Evolutionary conservation across 2,797 vertebrate species (phyloP).

Genomic region (Anabacerthia variegaticeps): DNA sequence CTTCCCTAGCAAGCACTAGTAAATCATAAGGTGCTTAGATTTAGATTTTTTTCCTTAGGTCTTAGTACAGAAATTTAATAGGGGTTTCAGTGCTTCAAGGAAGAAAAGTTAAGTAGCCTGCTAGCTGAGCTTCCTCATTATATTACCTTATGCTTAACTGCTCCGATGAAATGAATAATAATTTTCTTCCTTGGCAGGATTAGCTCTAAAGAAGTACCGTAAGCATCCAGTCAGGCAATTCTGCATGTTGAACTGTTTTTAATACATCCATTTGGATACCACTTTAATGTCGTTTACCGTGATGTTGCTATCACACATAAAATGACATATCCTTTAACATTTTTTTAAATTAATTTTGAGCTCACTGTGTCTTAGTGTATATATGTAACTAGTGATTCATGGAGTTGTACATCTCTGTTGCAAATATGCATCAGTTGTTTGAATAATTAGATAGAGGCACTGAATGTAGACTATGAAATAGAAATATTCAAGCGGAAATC

Average conservation of each 20-base stretch:
- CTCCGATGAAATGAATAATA: slow-evolving; percentile 35
- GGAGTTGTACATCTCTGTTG: background rate
- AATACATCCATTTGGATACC: slow-evolving; percentile 6
- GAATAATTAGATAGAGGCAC: slow-evolving; percentile 54
- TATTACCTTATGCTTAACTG: slow-evolving; percentile 42
- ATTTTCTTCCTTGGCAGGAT: slow-evolving; percentile 32
- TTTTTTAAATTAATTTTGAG: background rate
- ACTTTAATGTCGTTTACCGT: background rate
- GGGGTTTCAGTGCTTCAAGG: slow-evolving; percentile 22
- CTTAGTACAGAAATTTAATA: slow-evolving; percentile 33
- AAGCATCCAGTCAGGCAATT: slow-evolving; percentile 8
- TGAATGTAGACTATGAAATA: slow-evolving; percentile 16
- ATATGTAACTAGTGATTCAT: slow-evolving; percentile 31
- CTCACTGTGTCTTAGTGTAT: background rate
- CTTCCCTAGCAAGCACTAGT: background rate
- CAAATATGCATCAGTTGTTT: slow-evolving; percentile 2
- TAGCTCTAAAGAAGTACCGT: background rate
- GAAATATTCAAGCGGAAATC: slow-evolving; percentile 59
- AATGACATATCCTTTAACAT: background rate
- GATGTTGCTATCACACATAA: background rate
- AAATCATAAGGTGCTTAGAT: slow-evolving; percentile 32
- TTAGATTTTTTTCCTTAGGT: background rate
- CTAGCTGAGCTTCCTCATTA: slow-evolving; percentile 25
- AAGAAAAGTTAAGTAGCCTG: slow-evolving; percentile 45
- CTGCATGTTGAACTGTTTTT: slow-evolving; percentile 2